Base-by-base conservation (phyloP, 2,888 invertebrate species). In the Morinoia aosen region DNA sequence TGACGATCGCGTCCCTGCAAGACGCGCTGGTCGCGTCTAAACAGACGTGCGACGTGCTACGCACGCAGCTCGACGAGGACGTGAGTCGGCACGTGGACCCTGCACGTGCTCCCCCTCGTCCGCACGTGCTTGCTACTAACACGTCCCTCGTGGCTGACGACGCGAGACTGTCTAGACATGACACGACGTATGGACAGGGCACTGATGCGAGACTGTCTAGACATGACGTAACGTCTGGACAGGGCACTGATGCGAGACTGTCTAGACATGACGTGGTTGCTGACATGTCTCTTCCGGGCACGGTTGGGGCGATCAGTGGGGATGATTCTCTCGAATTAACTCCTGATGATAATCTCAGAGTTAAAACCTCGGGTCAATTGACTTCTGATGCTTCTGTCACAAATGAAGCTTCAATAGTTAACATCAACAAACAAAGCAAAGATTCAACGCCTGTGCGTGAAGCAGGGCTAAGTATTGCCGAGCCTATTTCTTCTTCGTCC, bases 1-100 rank as follows among this genome's bases (percentile, higher is more conserved):
- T 96, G 76, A 96, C 96, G 58, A 96, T 96, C n/a, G 91, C 95
- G 39, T 95, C 96, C 16, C 96, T 96, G 39, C 96, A 96, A 91
- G 96, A 96, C 19, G 96, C 96, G 40, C 95, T 96, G 0, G 96
- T 96, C 39, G 58, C 96, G 39, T 95, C 96, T 33, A 96, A 96
- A 91, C 90, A 95, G 61, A 95, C 95, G 16, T 96, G 96, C 95
- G 96, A 96, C 88, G 95, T 96, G 16, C 96, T 96, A 5, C 95
- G 96, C 25, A 94, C 95, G 40, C 91, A 91, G 95, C 95, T 94
- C 91, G 95, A 95, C 88, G 90, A 76, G 76, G 56, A 95, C 76
- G 94, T 88, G 95, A 95, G 76, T 88, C 91, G 91, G 40, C 88
- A 91, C 88, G 61, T 93, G 95, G 76, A 48, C 90, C 90, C 90